phyloP scores from a whole-genome alignment of 2,888 invertebrate species.

The Portevinia maculata region DNA sequence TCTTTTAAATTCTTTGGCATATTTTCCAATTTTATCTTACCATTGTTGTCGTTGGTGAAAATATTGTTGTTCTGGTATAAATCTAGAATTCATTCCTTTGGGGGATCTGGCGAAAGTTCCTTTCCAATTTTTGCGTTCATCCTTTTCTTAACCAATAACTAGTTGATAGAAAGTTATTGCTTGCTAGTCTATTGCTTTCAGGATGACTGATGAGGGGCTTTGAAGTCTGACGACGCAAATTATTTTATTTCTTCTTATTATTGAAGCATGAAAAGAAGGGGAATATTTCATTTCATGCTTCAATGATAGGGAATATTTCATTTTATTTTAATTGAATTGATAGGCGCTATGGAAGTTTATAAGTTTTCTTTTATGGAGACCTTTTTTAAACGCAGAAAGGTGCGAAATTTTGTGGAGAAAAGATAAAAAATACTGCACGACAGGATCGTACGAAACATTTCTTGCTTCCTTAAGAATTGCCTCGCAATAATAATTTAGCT shows the following conservation, averaged over 20 bases:
- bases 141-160: slow-evolving; percentile 55
- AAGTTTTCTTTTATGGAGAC: no score
- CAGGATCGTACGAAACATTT: no score
- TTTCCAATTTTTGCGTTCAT: slow-evolving; percentile 18
- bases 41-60: slow-evolving; percentile 13
- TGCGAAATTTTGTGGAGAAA: no score
- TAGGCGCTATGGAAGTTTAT: no score
- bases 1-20: slow-evolving; percentile 13
- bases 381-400: no score
- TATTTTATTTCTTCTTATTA: not conserved
- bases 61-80: slow-evolving; percentile 16
- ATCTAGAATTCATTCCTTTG: slow-evolving; percentile 24
- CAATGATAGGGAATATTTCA: no score
- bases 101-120: slow-evolving; percentile 13
- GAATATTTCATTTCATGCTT: no score
- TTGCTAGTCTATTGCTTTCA: slow-evolving; percentile 48
- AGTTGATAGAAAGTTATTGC: slow-evolving; percentile 55
- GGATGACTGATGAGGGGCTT: not conserved
- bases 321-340: no score
- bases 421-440: no score
- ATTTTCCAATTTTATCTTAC: slow-evolving; percentile 49
- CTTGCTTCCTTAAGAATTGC: no score
- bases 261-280: not conserved
- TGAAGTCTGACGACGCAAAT: not conserved
- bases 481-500: no score